Evolutionary conservation across 1,140 invertebrate genomes (phyloP).

Genomic region (Cydia pomonella): DNA sequence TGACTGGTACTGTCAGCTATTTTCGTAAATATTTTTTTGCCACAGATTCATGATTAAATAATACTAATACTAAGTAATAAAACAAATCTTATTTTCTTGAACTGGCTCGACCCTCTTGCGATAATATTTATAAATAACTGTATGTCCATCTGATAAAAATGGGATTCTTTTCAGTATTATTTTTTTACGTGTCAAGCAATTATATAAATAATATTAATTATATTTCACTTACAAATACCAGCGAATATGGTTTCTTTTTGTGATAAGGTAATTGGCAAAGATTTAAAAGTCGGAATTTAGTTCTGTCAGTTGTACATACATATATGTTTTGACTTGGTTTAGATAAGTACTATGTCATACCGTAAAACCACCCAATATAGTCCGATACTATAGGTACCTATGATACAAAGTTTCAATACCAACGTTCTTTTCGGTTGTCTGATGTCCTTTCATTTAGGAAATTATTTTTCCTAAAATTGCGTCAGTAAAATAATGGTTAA

Average conservation of each 20-base stretch:
- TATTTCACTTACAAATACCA: neutral
- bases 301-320: no score
- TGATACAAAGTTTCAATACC: no score
- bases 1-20: neutral
- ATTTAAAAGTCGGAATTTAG: no score
- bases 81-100: neutral
- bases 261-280: no score
- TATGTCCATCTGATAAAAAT: neutral
- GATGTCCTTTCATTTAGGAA: no score
- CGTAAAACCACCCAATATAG: no score
- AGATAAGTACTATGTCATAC: no score
- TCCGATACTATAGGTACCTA: no score
- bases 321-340: no score
- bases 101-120: neutral
- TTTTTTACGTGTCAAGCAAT: neutral
- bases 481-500: no score
- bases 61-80: slow-evolving; percentile 1
- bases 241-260: neutral
- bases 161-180: neutral
- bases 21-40: neutral
- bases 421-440: no score
- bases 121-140: slow-evolving; percentile 7
- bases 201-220: neutral
- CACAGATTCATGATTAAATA: neutral
- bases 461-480: no score